A percentile compares a stretch with the other conserved stretches of the same genome.
These are phyloP conservation scores for Spilarctia lutea DNA, from an alignment of 2,888 invertebrate genomes.

Conservation along the genomic window DNA sequence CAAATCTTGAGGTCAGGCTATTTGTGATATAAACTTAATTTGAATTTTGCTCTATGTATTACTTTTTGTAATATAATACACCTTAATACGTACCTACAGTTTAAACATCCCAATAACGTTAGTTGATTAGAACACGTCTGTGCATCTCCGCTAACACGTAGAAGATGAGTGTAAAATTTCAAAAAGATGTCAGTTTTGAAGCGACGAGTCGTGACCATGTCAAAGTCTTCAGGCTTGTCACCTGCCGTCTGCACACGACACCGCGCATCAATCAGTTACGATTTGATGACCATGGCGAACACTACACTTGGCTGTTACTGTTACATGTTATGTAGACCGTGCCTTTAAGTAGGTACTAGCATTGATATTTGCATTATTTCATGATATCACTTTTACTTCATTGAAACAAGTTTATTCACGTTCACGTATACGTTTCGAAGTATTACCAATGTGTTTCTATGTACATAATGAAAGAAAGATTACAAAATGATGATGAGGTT, in stretches of 20 bases:
- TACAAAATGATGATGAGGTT: background rate
- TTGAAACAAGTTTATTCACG: conserved; percentile 2
- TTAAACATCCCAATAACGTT: conserved; percentile 1
- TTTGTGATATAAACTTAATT: background rate
- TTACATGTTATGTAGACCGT: conserved; percentile 46
- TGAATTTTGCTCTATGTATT: background rate
- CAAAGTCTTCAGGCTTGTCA: conserved; percentile 53
- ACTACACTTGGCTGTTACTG: conserved; percentile 52
- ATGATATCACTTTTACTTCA: conserved; percentile 39
- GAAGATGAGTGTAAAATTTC: conserved; percentile 66
- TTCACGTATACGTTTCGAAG: background rate
- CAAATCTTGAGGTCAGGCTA: background rate
- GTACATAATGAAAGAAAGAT: background rate
- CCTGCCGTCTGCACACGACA: conserved; percentile 57
- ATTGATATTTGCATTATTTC: conserved; percentile 41
- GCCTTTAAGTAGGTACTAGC: conserved; percentile 33
- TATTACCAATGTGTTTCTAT: background rate
- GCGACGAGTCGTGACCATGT: conserved; percentile 80
- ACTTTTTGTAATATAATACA: background rate
- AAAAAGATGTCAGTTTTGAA: conserved; percentile 65
- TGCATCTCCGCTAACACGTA: conserved; percentile 16
- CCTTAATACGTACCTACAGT: background rate
- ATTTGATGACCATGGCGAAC: conserved; percentile 67
- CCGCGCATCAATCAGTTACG: conserved; percentile 66
- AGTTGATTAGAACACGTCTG: conserved; percentile 4